Conservation (phyloP, 2,797 vertebrate genomes). For the Semaprochilodus insignis region DNA sequence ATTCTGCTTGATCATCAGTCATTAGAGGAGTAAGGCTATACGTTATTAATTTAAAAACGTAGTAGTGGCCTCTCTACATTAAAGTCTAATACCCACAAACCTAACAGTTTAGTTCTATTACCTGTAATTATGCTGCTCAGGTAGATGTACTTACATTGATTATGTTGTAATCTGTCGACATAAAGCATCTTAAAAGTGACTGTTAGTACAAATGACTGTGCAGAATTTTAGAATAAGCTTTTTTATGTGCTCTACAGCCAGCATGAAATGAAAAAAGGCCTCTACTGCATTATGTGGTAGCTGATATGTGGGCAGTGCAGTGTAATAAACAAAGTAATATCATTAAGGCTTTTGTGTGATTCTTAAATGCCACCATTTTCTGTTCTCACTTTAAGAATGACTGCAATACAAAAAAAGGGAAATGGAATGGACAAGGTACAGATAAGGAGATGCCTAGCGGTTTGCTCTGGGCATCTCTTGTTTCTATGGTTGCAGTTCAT, state of each 20-base stretch:
- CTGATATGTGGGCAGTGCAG: neutral
- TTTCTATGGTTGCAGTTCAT: slow-evolving; percentile 56
- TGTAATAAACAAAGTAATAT: neutral
- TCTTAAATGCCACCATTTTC: neutral
- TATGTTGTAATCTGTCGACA: neutral
- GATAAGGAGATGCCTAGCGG: neutral
- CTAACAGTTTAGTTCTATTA: neutral
- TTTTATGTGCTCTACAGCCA: neutral
- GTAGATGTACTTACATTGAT: neutral
- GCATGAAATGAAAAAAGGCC: neutral
- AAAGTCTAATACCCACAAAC: neutral
- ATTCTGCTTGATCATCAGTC: neutral
- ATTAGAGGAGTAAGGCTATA: neutral
- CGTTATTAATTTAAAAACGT: neutral
- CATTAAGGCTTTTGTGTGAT: neutral
- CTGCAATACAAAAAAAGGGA: neutral
- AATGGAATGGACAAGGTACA: neutral
- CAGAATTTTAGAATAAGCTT: neutral
- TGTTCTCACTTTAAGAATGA: neutral
- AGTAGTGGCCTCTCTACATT: neutral
- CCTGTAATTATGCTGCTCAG: neutral
- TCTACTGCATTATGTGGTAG: no score
- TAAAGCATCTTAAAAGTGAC: neutral
- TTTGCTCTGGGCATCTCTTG: slow-evolving; percentile 38
- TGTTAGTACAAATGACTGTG: neutral